These are phyloP conservation scores for Argyresthia albistria DNA, from an alignment of 2,888 invertebrate genomes.

Conservation along the genomic window DNA sequence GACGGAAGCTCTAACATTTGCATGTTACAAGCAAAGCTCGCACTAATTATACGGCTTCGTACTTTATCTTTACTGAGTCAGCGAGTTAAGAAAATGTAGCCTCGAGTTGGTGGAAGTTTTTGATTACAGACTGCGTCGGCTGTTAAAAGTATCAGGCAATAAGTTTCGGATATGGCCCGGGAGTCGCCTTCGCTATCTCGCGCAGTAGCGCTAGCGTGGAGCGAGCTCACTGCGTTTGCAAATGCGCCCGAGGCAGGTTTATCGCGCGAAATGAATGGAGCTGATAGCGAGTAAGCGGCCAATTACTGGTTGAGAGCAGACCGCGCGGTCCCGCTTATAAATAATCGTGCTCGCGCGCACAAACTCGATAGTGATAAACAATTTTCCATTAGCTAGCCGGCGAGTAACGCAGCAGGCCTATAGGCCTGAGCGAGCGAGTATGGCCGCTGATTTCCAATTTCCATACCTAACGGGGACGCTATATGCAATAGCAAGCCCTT, in stretches of 20 bases:
- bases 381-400: slow-evolving; percentile 47
- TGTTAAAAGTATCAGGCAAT: background rate
- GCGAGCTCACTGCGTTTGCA: slow-evolving; percentile 26
- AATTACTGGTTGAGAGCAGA: slow-evolving; percentile 46
- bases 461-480: slow-evolving; percentile 41
- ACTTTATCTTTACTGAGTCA: slow-evolving; percentile 3
- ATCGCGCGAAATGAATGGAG: slow-evolving; percentile 62
- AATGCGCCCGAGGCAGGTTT: slow-evolving; percentile 39
- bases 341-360: slow-evolving; percentile 61
- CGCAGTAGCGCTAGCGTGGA: slow-evolving; percentile 31
- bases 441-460: slow-evolving; percentile 38
- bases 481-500: slow-evolving; percentile 37
- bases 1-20: slow-evolving; percentile 50
- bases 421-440: slow-evolving; percentile 9
- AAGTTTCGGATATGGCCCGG: slow-evolving; percentile 3
- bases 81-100: slow-evolving; percentile 4
- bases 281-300: slow-evolving; percentile 60
- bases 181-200: slow-evolving; percentile 19
- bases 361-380: slow-evolving; percentile 52
- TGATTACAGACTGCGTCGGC: background rate
- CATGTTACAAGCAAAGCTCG: slow-evolving; percentile 31
- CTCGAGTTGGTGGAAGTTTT: background rate
- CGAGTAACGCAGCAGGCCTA: slow-evolving; percentile 14
- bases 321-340: slow-evolving; percentile 49
- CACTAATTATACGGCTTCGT: slow-evolving; percentile 14